Percentiles rank a stretch among this genome's conserved stretches.
phyloP scores from a whole-genome alignment of 2,113 vertebrate genomes.

The Xyrauchen texanus region DNA sequence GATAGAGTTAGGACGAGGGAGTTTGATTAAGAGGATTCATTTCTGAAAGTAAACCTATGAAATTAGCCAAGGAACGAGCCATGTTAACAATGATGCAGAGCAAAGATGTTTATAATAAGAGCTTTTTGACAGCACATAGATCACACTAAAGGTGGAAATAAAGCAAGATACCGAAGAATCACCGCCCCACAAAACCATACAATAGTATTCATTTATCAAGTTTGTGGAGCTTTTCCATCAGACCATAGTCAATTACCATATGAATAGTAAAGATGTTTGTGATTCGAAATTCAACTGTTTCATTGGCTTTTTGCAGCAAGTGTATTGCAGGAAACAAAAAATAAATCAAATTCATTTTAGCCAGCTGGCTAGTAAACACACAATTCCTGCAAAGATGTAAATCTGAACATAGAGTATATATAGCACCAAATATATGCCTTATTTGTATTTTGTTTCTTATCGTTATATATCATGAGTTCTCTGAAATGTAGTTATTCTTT shows the following conservation, averaged over 20 bases:
- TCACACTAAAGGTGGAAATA: slow-evolving; percentile 56
- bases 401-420: background rate
- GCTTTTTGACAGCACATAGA: slow-evolving; percentile 54
- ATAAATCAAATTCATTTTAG: background rate
- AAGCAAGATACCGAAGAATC: slow-evolving; percentile 50
- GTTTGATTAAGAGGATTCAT: slow-evolving; percentile 93
- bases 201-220: slow-evolving; percentile 56
- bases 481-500: slow-evolving; percentile 30
- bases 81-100: slow-evolving; percentile 63
- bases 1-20: slow-evolving; percentile 85
- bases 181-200: slow-evolving; percentile 50
- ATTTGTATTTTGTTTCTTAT: slow-evolving; percentile 12
- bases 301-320: background rate
- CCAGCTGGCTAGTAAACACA: background rate
- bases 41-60: slow-evolving; percentile 92
- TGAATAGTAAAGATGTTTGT: slow-evolving; percentile 42
- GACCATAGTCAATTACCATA: slow-evolving; percentile 49
- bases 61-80: slow-evolving; percentile 87
- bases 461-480: slow-evolving; percentile 20
- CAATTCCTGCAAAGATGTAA: background rate
- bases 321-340: background rate
- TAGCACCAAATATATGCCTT: background rate
- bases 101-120: slow-evolving; percentile 56
- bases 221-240: slow-evolving; percentile 47
- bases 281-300: background rate